Conservation (phyloP, 2,888 invertebrate species). For the Seira sanloemensis region DNA sequence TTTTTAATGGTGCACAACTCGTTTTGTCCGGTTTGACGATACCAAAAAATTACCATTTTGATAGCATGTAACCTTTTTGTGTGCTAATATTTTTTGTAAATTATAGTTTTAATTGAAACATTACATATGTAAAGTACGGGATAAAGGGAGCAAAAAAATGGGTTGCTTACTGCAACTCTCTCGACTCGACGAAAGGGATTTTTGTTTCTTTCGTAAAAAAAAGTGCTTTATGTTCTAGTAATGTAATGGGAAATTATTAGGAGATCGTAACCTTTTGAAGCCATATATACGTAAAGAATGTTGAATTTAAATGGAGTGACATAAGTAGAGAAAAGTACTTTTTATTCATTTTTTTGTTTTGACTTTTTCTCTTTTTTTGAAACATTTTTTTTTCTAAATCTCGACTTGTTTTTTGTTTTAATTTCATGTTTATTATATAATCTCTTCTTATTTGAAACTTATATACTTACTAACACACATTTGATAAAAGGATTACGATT, state of each 20-base stretch:
- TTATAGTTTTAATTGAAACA: neutral
- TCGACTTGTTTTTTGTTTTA: neutral
- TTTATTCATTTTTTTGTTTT: neutral
- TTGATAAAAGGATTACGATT: too few species aligned
- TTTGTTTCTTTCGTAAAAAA: too few species aligned
- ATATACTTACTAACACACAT: too few species aligned
- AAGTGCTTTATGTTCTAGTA: too few species aligned
- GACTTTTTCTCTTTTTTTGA: neutral
- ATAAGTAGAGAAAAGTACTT: neutral
- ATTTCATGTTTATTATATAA: neutral
- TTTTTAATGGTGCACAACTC: conserved; percentile 73
- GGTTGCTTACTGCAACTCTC: too few species aligned
- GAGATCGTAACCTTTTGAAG: neutral
- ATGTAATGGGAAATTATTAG: neutral
- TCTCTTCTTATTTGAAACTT: neutral
- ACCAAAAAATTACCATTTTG: conserved; percentile 72
- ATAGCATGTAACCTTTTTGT: conserved; percentile 67
- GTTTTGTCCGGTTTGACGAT: conserved; percentile 72
- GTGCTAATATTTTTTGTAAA: conserved; percentile 66
- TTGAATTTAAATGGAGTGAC: too few species aligned
- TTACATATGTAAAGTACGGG: neutral
- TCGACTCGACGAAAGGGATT: too few species aligned
- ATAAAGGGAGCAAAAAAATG: conserved; percentile 17
- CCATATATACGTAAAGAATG: neutral
- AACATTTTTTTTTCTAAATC: neutral